Evolutionary conservation across 2,113 vertebrate species (phyloP), one percentile per base, ranked within the genome.

Genomic region (Arenaria interpres): DNA sequence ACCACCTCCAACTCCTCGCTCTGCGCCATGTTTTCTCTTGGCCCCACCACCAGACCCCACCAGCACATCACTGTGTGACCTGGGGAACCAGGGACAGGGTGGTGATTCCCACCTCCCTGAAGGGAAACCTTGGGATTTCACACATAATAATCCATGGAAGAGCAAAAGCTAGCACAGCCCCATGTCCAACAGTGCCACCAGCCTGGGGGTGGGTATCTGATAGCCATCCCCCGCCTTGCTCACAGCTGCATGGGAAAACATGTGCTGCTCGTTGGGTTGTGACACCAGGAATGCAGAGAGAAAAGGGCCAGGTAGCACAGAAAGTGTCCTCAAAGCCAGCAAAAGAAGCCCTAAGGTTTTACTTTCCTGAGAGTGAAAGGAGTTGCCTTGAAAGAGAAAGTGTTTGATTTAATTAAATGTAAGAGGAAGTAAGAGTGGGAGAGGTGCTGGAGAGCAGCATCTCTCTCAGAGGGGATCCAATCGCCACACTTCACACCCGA

Each of bases 141-240:
- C 24, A 27, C 48, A 77, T 68, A 50, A 77, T 12, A 63, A 35
- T 30, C 46, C 6, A 2, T 7, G 14, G 48, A 30, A 56, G 72
- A 56, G 24, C 24, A 69, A 67, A 89, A 60, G 4, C 20, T 59
- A 27, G 35, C 1, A 1, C 32, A 66, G 43, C 18, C 51, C 14
- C 10, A 1, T 9, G 21, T 23, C 45, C 4, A 1, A 14, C 0
- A 2, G 16, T 59, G 78, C 27, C 12, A 2, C 57, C 67, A 28
- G 27, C 39, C 21, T 6, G 33, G 32, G 30, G n/a, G 8, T 14
- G n/a, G 53, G 22, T 32, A 21, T 18, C n/a, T 22, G 30, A 32
- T 1, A 43, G 35, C n/a, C 2, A 2, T 5, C 32, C 32, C 28
- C 27, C 7, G 0, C 37, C 8, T 9, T 13, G 5, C 30, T 30